These are phyloP conservation scores for Puma concolor DNA, from an alignment of 2,113 vertebrate genomes.

Conservation along the genomic window DNA sequence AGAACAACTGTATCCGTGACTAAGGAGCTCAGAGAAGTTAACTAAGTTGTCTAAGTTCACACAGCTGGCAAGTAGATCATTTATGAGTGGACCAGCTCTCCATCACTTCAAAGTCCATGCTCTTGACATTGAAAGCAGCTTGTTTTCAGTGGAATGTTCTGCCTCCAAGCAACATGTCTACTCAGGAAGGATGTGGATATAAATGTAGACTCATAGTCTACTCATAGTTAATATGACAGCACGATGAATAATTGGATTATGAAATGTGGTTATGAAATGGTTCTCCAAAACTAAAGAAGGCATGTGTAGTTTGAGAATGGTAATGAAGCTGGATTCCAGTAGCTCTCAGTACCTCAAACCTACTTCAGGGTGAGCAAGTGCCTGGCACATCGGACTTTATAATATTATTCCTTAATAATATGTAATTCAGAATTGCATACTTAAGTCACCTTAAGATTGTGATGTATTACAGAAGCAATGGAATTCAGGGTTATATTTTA, in stretches of 20 bases:
- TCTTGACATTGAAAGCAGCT: background rate
- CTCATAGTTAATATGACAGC: background rate
- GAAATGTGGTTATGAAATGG: background rate
- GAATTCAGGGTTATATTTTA: background rate
- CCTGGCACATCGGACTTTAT: background rate
- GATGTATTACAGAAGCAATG: background rate
- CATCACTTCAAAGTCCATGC: background rate
- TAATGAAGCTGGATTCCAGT: rapidly evolving
- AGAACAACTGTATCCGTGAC: background rate
- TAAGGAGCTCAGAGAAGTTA: background rate
- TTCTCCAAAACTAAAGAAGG: background rate
- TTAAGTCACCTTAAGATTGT: background rate
- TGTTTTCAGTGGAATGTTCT: background rate
- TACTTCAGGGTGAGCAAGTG: rapidly evolving
- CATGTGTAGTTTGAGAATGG: background rate
- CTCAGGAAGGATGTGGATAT: background rate
- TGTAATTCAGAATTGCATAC: background rate
- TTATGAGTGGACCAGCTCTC: background rate
- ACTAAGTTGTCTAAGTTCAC: background rate
- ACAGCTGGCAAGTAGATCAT: background rate
- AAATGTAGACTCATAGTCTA: background rate
- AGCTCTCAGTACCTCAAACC: background rate
- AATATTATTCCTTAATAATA: background rate
- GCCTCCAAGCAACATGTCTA: rapidly evolving
- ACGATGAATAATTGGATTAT: background rate